Evolutionary conservation across 2,888 invertebrate species (phyloP).

Genomic region (Pantelozetes paolii): DNA sequence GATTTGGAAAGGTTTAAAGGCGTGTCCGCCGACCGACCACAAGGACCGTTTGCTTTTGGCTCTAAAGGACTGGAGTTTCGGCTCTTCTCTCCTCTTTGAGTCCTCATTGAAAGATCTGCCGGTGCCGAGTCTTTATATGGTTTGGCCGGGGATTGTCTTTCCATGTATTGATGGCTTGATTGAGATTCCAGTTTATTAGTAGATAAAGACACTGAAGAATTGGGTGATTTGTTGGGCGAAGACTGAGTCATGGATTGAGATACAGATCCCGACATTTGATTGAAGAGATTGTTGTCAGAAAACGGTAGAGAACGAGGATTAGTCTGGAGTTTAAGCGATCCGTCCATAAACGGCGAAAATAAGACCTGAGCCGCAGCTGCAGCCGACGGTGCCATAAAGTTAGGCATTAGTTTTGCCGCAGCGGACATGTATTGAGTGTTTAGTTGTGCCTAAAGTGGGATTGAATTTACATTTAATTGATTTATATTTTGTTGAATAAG

Average conservation of each 20-base stretch:
- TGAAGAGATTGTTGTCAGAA: conserved; percentile 19
- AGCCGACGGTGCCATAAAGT: conserved; percentile 17
- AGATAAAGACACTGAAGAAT: background rate
- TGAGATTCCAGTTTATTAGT: conserved; percentile 14
- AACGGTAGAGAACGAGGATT: conserved; percentile 1
- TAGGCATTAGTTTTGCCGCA: conserved; percentile 31
- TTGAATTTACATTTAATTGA: too few species aligned
- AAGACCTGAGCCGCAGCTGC: conserved; percentile 16
- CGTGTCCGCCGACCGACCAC: background rate
- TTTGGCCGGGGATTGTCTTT: conserved; percentile 16
- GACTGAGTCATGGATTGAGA: background rate
- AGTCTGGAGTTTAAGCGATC: background rate
- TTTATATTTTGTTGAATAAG: too few species aligned
- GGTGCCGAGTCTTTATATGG: background rate
- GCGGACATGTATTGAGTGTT: conserved; percentile 28
- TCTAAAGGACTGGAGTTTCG: conserved; percentile 32
- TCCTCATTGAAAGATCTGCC: conserved; percentile 30
- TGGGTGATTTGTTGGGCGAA: background rate
- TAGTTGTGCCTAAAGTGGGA: conserved; percentile 17
- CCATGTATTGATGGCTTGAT: background rate
- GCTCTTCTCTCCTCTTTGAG: background rate
- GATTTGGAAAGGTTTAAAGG: conserved; percentile 28
- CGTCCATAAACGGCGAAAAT: conserved; percentile 31
- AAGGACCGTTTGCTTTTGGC: too few species aligned
- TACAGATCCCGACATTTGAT: conserved; percentile 26